Conservation (phyloP, 2,113 vertebrate genomes). For the Balaeniceps rex region DNA sequence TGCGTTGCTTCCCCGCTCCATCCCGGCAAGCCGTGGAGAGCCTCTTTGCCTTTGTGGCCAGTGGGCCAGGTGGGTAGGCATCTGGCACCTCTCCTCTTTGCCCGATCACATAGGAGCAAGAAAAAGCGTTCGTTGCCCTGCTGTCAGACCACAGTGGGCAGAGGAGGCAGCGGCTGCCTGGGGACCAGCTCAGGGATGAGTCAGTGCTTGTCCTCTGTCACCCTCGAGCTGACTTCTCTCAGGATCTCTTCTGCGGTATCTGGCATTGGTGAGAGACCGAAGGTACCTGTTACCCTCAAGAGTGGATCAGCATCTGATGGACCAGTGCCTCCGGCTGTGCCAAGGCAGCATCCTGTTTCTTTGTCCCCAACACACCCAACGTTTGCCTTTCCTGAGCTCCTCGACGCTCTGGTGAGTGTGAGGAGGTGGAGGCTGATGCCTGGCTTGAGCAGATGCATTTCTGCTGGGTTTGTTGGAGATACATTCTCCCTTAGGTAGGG, state of each 20-base stretch:
- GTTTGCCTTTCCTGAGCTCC: neutral
- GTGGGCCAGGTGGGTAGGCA: neutral
- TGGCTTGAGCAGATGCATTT: neutral
- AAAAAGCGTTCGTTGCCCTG: neutral
- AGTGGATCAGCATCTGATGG: neutral
- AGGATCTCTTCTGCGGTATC: neutral
- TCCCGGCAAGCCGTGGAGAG: neutral
- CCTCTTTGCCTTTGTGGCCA: neutral
- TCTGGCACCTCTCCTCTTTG: neutral
- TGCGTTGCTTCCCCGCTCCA: neutral
- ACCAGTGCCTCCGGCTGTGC: neutral
- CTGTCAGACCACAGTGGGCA: neutral
- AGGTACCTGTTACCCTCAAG: neutral
- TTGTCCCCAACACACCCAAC: neutral
- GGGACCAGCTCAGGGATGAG: neutral
- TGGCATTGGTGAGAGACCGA: neutral
- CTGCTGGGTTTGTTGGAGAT: neutral
- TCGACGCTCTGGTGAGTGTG: neutral
- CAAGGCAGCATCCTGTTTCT: neutral
- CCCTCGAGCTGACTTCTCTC: neutral
- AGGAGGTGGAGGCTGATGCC: neutral
- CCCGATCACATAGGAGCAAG: accelerated
- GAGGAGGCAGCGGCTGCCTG: neutral
- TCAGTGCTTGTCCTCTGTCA: neutral
- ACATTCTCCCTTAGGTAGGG: neutral